A percentile compares a stretch with the other conserved stretches of the same genome.
Evolutionary conservation across 2,113 vertebrate genomes (phyloP).

Genomic region (Oceanodroma tethys): DNA sequence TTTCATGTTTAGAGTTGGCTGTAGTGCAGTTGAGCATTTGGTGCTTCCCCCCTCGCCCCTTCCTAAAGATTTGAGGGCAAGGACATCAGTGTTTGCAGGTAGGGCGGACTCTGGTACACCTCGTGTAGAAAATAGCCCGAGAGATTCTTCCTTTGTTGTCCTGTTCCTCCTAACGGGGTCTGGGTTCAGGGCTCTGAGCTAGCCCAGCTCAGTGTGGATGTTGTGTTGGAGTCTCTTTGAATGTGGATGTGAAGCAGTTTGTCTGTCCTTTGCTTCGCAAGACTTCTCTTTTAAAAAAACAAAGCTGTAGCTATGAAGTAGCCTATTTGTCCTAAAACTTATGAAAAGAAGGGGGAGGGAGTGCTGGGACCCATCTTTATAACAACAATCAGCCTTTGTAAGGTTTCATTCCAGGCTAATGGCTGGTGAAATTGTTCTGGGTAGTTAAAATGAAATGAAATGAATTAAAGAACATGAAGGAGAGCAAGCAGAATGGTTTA

Average conservation of each 20-base stretch:
- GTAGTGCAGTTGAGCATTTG: background rate
- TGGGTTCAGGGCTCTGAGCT: background rate
- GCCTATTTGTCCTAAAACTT: constrained; percentile 61
- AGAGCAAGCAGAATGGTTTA: constrained; percentile 74
- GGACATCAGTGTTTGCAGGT: background rate
- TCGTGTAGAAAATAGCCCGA: background rate
- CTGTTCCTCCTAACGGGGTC: background rate
- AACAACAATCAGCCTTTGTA: constrained; percentile 75
- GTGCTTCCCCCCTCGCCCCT: background rate
- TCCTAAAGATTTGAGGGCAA: background rate
- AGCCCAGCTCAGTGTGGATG: background rate
- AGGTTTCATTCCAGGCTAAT: constrained; percentile 78
- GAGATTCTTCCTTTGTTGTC: background rate
- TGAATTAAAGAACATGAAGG: constrained; percentile 79
- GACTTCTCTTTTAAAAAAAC: constrained; percentile 31
- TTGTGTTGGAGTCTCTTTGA: constrained; percentile 39
- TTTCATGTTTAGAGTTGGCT: background rate
- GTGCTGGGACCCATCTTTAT: constrained; percentile 56
- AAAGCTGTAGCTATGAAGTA: constrained; percentile 48
- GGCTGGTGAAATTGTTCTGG: constrained; percentile 80
- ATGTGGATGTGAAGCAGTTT: constrained; percentile 39
- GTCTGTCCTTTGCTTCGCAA: constrained; percentile 28
- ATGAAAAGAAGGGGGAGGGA: constrained; percentile 49
- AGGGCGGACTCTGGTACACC: background rate
- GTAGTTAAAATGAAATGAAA: constrained; percentile 84